Evolutionary conservation across 2,888 invertebrate genomes (phyloP).

Genomic region (Stegophylla sp.): DNA sequence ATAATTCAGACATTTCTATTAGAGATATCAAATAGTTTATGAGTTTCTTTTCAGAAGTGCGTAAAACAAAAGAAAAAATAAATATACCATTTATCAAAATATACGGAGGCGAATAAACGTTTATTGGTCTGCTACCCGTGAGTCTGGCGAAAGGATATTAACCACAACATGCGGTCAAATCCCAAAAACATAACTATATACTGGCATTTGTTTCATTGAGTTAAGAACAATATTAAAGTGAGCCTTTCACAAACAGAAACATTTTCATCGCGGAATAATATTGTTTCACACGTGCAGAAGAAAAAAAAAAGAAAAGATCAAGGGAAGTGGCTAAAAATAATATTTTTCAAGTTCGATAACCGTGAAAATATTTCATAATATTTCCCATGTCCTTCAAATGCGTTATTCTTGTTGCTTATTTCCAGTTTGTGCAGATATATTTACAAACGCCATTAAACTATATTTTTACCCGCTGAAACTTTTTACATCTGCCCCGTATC

Average conservation of each 20-base stretch:
- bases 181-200: background rate
- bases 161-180: background rate
- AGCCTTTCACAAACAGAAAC: background rate
- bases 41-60: too few relatives aligned
- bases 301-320: background rate
- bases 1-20: too few relatives aligned
- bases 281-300: background rate
- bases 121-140: too few relatives aligned
- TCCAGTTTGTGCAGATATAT: background rate
- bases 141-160: background rate
- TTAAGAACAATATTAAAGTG: background rate
- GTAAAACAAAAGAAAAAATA: too few relatives aligned
- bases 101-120: too few relatives aligned
- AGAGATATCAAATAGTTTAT: too few relatives aligned
- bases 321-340: background rate
- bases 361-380: constrained; percentile 1
- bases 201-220: background rate
- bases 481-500: background rate
- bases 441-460: background rate
- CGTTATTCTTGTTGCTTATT: background rate
- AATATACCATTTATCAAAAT: too few relatives aligned
- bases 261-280: background rate
- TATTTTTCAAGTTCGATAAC: background rate
- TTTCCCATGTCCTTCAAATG: background rate
- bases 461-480: background rate